Base-by-base conservation (phyloP, 1,140 invertebrate genomes). In the Drosophila nigrodunni region DNA sequence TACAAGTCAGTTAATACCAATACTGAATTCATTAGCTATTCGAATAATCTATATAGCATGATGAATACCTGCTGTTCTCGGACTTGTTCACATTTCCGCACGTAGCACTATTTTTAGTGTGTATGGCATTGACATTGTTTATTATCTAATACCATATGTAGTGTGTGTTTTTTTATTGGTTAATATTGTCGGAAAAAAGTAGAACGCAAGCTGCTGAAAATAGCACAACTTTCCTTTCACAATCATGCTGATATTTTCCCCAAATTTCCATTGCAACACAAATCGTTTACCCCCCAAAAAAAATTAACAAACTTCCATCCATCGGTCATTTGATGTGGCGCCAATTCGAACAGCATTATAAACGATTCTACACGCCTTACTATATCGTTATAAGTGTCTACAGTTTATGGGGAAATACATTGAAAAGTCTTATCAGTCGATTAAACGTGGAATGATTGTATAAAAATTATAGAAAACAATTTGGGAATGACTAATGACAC, bases 121-220 rank as follows among this genome's bases (percentile, higher is more conserved):
- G 21, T 30, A 30, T 69, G 72, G 50, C 72, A 69, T 55, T 74
- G 72, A 70, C 66, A 74, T 70, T 74, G 58, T 70, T 74, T 69
- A 62, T 62, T 74, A 74, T 74, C 72, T 61, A 60, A 68, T 55
- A 11, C 21, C 18, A 69, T 59, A n/a, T 39, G 34, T 44, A 37
- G 30, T 55, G 6, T 30, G 25, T 54, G 7, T 8, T 13, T 74
- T 74, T 21, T 10, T 43, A 18, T 5, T 30, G 4, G 25, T 30
- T 1, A 2, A 39, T 9, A 37, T 37, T 39, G 8, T 43, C 3
- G 2, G 54, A 25, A 5, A 54, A 70, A 72, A 44, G 47, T 68
- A 39, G 57, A 70, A 25, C 72, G 57, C 34, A 69, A 39, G 25
- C 41, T 68, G 37, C 54, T 39, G 37, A 44, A 73, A 52, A 46